phyloP scores from a whole-genome alignment of 2,888 invertebrate species.

The Nephrotoma guestfalica region DNA sequence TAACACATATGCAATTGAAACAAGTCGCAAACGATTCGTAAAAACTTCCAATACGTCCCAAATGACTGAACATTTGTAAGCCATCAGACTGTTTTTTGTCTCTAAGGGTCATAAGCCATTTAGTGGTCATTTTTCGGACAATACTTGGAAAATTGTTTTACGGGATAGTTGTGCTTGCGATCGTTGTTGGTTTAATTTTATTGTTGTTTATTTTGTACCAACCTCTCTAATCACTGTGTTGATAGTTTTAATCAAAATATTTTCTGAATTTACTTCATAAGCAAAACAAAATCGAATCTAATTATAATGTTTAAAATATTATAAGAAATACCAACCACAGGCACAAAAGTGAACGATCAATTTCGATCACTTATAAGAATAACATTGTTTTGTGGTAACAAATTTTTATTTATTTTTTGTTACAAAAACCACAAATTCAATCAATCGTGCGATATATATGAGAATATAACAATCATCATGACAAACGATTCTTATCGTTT shows the following conservation, averaged over 20 bases:
- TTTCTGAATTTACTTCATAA: neutral
- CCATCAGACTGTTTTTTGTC: no score
- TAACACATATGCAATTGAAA: no score
- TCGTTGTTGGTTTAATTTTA: neutral
- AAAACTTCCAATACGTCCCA: no score
- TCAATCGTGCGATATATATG: neutral
- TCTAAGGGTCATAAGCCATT: no score
- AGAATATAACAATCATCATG: neutral
- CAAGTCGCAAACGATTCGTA: no score
- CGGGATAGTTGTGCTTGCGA: no score
- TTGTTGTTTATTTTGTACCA: neutral
- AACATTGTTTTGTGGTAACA: neutral
- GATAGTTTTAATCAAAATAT: neutral
- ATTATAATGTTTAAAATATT: neutral
- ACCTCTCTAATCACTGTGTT: neutral
- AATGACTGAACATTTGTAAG: no score
- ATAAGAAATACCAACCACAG: neutral
- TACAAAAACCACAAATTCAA: neutral
- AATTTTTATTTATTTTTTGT: no score
- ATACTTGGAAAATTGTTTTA: no score
- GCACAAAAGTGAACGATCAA: neutral
- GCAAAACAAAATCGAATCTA: neutral
- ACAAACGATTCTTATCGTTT: neutral
- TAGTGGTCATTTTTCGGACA: no score
- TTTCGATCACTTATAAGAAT: neutral